phyloP scores from a whole-genome alignment of 2,797 vertebrate genomes.

The Poeciliopsis paucimaculata region DNA sequence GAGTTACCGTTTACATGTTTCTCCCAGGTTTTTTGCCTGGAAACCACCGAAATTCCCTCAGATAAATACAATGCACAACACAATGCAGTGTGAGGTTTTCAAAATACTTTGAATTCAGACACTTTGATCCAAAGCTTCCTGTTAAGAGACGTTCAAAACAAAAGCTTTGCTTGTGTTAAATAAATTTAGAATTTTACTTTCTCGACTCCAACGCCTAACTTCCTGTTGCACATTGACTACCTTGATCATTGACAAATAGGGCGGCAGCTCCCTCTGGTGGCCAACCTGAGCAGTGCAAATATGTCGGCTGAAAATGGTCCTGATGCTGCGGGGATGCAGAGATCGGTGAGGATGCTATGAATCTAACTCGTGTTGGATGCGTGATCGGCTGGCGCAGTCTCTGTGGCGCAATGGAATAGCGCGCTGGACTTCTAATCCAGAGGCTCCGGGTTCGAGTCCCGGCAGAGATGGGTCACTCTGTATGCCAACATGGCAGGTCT shows the following conservation, averaged over 20 bases:
- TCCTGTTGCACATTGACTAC: fast-evolving
- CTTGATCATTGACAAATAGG: fast-evolving
- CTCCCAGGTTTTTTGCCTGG: background rate
- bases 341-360: conserved; percentile 41
- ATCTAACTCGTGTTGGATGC: conserved; percentile 77
- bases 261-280: conserved; percentile 65
- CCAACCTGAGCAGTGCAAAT: fast-evolving
- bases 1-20: background rate
- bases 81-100: background rate
- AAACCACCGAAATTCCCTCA: background rate
- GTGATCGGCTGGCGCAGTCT: conserved; percentile 92
- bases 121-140: background rate
- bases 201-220: background rate
- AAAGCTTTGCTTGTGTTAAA: background rate
- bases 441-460: conserved; percentile 99
- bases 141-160: background rate
- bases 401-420: conserved; percentile 99
- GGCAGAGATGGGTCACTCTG: conserved; percentile 93
- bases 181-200: conserved; percentile 18
- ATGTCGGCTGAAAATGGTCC: conserved; percentile 73
- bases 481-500: conserved; percentile 48
- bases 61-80: background rate
- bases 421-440: conserved; percentile 99
- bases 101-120: background rate
- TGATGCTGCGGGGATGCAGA: conserved; percentile 79